A percentile compares a stretch with the other conserved stretches of the same genome.
These are phyloP conservation scores for Hylia prasina DNA, from an alignment of 2,113 vertebrate genomes.

Conservation along the genomic window DNA sequence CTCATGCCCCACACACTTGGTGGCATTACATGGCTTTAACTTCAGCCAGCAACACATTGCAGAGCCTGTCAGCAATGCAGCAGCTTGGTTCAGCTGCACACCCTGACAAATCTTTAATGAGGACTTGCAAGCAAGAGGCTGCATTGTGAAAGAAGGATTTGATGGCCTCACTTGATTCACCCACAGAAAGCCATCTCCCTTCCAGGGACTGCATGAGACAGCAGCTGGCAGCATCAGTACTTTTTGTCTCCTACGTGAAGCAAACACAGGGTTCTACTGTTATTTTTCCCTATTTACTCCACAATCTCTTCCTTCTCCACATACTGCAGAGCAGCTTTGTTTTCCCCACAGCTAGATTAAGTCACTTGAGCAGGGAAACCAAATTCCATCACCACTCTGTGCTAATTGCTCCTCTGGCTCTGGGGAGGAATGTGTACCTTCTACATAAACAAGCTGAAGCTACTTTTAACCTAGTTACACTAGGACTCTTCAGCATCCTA, in stretches of 20 bases:
- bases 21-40: background rate
- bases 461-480: background rate
- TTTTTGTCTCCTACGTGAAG: background rate
- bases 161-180: background rate
- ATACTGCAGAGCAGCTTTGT: background rate
- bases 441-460: background rate
- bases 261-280: fast-evolving
- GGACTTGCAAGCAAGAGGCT: background rate
- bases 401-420: background rate
- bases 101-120: background rate
- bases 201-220: background rate
- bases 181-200: background rate
- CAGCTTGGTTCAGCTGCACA: background rate
- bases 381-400: background rate
- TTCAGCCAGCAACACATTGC: background rate
- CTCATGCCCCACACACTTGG: background rate
- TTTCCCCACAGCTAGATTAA: background rate
- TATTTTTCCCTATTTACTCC: background rate
- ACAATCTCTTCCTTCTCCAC: background rate
- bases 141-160: background rate
- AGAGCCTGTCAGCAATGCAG: background rate
- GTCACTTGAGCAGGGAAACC: background rate
- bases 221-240: background rate
- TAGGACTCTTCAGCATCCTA: background rate
- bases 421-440: background rate